phyloP scores from a whole-genome alignment of 1,140 invertebrate genomes.

The Harlomillsia oculata region DNA sequence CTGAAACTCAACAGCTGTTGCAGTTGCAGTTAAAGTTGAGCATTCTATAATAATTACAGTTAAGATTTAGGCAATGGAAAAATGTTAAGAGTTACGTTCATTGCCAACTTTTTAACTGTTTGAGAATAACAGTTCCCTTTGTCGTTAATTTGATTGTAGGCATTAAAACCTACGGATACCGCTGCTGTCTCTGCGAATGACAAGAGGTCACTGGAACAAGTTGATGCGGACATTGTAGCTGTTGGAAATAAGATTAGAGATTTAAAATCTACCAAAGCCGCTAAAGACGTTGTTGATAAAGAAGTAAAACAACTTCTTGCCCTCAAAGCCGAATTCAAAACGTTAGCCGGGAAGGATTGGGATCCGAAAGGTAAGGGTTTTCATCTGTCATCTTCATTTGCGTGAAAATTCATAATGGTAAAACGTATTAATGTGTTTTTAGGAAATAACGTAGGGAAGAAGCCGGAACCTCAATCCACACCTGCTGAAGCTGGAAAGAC shows the following conservation, averaged over 20 bases:
- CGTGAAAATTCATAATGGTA: neutral
- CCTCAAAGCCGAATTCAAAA: conserved; percentile 63
- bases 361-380: conserved; percentile 34
- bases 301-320: conserved; percentile 53
- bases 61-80: no score
- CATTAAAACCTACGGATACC: no score
- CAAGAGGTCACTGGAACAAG: neutral
- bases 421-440: neutral
- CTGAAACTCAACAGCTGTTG: no score
- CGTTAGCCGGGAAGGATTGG: conserved; percentile 56
- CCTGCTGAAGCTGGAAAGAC: neutral
- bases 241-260: conserved; percentile 63
- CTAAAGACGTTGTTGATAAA: conserved; percentile 47
- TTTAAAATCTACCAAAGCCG: conserved; percentile 56
- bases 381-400: neutral
- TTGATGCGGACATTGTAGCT: conserved; percentile 33
- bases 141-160: no score
- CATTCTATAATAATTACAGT: no score
- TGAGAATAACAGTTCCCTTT: no score
- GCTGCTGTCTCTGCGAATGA: neutral
- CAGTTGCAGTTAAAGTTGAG: no score
- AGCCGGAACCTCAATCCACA: neutral
- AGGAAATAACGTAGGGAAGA: conserved; percentile 1
- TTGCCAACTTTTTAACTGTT: no score
- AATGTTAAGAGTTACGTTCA: no score